phyloP scores from a whole-genome alignment of 2,797 vertebrate species.

The Hapalemur alaotrensis region DNA sequence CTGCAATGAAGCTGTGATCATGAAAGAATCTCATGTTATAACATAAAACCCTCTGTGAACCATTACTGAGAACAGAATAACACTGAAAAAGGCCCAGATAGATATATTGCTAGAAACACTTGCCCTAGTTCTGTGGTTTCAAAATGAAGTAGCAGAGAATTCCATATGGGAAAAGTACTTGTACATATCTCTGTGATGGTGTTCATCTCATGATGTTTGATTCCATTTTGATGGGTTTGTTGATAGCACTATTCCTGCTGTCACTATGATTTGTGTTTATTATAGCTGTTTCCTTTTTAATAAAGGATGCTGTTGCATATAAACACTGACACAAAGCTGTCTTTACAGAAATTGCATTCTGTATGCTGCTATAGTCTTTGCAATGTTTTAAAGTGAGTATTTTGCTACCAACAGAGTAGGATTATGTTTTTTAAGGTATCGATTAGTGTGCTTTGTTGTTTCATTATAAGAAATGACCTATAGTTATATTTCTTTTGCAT shows the following conservation, averaged over 20 bases:
- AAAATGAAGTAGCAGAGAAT: slow-evolving; percentile 48
- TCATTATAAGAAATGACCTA: background rate
- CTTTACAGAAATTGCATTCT: slow-evolving; percentile 55
- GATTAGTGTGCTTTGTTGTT: slow-evolving; percentile 46
- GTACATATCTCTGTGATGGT: slow-evolving; percentile 3
- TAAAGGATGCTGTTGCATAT: slow-evolving; percentile 64
- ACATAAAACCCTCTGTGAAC: slow-evolving; percentile 1
- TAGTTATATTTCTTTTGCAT: slow-evolving; percentile 21
- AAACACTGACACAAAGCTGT: slow-evolving; percentile 54
- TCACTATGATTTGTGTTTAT: slow-evolving; percentile 69
- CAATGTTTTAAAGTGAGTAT: slow-evolving; percentile 8
- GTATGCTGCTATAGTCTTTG: slow-evolving; percentile 1
- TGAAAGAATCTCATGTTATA: background rate
- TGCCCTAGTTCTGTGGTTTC: slow-evolving; percentile 53
- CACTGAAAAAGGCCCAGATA: background rate
- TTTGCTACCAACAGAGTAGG: slow-evolving; percentile 9
- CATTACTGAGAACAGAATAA: slow-evolving; percentile 35
- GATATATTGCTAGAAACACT: slow-evolving; percentile 45
- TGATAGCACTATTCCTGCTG: slow-evolving; percentile 51
- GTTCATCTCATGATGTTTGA: slow-evolving; percentile 58
- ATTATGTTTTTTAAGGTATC: slow-evolving; percentile 50
- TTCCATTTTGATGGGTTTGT: slow-evolving; percentile 68
- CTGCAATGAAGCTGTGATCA: slow-evolving; percentile 36
- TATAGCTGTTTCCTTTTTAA: slow-evolving; percentile 64
- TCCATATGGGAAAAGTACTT: slow-evolving; percentile 53